A percentile compares a stretch with the other conserved stretches of the same genome.
phyloP scores from a whole-genome alignment of 2,888 invertebrate species.

The Auanema freiburgensis region DNA sequence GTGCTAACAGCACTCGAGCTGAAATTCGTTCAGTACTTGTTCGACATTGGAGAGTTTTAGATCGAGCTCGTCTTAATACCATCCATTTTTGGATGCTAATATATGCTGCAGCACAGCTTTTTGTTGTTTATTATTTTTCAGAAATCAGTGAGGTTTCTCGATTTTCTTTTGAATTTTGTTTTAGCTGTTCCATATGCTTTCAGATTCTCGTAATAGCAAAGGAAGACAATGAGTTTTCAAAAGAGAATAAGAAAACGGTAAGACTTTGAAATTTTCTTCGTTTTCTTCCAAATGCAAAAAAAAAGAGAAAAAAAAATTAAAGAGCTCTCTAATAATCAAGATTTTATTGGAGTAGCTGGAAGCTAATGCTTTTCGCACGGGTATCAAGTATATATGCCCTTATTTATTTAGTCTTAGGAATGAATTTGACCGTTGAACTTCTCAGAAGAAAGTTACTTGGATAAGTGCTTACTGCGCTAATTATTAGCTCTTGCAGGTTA shows the following conservation, averaged over 20 bases:
- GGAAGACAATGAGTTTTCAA: constrained; percentile 13
- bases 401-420: too few species aligned
- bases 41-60: constrained; percentile 59
- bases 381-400: too few species aligned
- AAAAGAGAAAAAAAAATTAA: too few species aligned
- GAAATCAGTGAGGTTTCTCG: constrained; percentile 31
- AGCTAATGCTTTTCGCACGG: too few species aligned
- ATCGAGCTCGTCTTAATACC: constrained; percentile 59
- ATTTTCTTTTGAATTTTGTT: constrained; percentile 8
- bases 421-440: too few species aligned
- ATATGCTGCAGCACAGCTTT: constrained; percentile 57
- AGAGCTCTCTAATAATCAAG: too few species aligned
- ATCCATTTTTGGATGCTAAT: constrained; percentile 62
- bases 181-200: constrained; percentile 4
- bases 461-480: constrained; percentile 5
- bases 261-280: background rate
- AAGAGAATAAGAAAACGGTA: constrained; percentile 13
- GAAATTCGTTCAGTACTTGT: constrained; percentile 59
- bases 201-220: constrained; percentile 17
- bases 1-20: constrained; percentile 27
- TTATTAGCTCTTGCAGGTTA: constrained; percentile 21
- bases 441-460: background rate
- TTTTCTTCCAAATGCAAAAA: background rate
- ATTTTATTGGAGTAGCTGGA: too few species aligned
- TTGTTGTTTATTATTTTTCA: constrained; percentile 56